Conservation (phyloP, 2,113 vertebrate genomes). For the Ictalurus furcatus region DNA sequence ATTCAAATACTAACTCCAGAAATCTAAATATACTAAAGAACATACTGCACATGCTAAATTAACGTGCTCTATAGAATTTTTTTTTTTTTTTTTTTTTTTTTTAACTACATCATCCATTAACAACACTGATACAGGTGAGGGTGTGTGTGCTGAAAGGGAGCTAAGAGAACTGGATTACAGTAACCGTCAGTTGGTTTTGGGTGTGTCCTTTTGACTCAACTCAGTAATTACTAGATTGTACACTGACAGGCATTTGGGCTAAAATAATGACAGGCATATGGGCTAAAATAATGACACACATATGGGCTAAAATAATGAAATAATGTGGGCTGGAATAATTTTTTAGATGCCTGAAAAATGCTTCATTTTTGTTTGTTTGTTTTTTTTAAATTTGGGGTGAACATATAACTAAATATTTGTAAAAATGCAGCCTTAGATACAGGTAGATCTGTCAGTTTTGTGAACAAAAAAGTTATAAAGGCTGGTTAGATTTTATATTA, state of each 20-base stretch:
- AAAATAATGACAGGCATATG: slow-evolving; percentile 16
- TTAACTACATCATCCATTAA: slow-evolving; percentile 6
- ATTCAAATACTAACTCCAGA: neutral
- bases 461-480: neutral
- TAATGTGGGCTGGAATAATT: neutral
- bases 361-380: too few species aligned
- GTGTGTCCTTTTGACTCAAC: slow-evolving; percentile 65
- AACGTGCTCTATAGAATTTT: neutral
- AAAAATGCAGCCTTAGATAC: neutral
- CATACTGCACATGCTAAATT: neutral
- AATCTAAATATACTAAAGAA: neutral
- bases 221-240: slow-evolving; percentile 59
- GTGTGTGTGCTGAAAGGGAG: slow-evolving; percentile 9
- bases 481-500: neutral
- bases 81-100: neutral
- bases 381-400: neutral
- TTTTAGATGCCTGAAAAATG: slow-evolving; percentile 1
- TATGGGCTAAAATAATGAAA: neutral
- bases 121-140: slow-evolving; percentile 1
- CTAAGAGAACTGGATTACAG: slow-evolving; percentile 61
- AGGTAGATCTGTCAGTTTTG: neutral
- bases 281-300: slow-evolving; percentile 10
- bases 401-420: neutral
- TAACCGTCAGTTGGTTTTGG: slow-evolving; percentile 64
- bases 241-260: slow-evolving; percentile 2